Evolutionary conservation across 1,140 invertebrate species (phyloP).

Genomic region (Drosophila lowei): DNA sequence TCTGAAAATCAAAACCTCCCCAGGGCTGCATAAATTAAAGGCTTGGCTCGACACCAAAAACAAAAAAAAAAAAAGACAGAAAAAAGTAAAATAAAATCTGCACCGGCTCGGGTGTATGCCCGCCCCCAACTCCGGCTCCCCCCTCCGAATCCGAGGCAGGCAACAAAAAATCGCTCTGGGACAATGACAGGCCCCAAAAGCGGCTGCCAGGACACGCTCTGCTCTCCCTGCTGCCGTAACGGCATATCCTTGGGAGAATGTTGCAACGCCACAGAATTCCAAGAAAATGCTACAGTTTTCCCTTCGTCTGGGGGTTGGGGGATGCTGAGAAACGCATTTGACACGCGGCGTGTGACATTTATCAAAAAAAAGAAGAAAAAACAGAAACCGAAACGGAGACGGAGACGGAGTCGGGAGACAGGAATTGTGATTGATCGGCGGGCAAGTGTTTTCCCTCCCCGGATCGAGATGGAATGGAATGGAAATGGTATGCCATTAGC

Average conservation of each 20-base stretch:
- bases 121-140: conserved; percentile 5
- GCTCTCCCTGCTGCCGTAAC: conserved; percentile 38
- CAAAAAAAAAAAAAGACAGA: conserved; percentile 11
- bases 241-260: conserved; percentile 74
- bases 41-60: conserved; percentile 57
- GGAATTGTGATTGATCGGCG: conserved; percentile 76
- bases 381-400: conserved; percentile 24
- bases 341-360: conserved; percentile 77
- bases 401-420: conserved; percentile 3
- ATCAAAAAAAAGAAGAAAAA: conserved; percentile 68
- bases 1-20: conserved; percentile 73
- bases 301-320: conserved; percentile 17
- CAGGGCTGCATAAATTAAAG: conserved; percentile 80
- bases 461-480: conserved; percentile 17
- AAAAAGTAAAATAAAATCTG: conserved; percentile 39
- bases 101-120: conserved; percentile 15
- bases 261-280: conserved; percentile 53
- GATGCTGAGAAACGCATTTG: conserved; percentile 41
- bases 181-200: conserved; percentile 59
- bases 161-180: conserved; percentile 78
- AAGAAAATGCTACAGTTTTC: conserved; percentile 71
- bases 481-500: conserved; percentile 23
- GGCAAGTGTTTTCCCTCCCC: conserved; percentile 52
- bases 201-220: conserved; percentile 61
- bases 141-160: conserved; percentile 16